Conservation (phyloP, 2,797 vertebrate species). For the Tenualosa thibaudeaui region DNA sequence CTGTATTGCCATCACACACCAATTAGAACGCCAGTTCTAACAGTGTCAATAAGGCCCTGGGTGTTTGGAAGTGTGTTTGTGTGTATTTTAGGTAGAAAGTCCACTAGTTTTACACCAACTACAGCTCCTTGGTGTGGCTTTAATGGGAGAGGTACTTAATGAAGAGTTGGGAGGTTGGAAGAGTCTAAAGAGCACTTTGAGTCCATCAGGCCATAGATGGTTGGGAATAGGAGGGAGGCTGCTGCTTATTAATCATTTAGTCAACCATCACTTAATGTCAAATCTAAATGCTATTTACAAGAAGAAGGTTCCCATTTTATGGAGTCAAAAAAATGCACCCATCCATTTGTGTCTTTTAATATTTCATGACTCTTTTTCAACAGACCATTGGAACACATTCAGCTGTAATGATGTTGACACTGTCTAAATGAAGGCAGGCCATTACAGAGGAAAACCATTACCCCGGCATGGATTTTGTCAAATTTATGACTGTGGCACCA, state of each 20-base stretch:
- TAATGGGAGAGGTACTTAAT: neutral
- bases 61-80: too few relatives aligned
- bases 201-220: neutral
- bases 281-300: constrained; percentile 19
- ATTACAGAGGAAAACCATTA: neutral
- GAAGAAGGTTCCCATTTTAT: neutral
- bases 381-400: neutral
- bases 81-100: too few relatives aligned
- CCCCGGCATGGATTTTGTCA: neutral
- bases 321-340: neutral
- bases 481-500: neutral
- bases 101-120: too few relatives aligned
- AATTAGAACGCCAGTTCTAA: too few relatives aligned
- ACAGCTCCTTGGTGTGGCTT: neutral
- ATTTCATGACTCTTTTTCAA: neutral
- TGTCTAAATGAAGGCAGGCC: constrained; percentile 5
- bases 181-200: neutral
- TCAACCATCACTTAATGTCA: neutral
- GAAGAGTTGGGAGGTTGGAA: neutral
- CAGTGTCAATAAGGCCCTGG: too few relatives aligned
- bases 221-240: neutral
- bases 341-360: constrained; percentile 3
- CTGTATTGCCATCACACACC: too few relatives aligned
- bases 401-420: neutral
- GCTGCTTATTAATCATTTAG: constrained; percentile 10